phyloP scores from a whole-genome alignment of 1,140 invertebrate species.

The Agrilus planipennis region DNA sequence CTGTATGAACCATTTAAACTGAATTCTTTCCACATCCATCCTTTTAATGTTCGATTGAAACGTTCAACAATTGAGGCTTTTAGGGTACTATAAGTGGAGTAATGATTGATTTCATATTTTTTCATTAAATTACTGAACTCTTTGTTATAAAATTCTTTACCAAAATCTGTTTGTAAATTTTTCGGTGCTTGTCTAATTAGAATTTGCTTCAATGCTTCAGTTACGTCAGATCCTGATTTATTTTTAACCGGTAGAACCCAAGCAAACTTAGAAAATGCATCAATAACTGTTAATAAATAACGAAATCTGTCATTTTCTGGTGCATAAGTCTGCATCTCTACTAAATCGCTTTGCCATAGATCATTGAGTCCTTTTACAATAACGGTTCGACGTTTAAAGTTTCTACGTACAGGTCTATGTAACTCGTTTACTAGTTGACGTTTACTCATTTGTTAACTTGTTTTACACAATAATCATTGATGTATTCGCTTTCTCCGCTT shows the following conservation, averaged over 20 bases:
- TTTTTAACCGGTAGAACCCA: conserved; percentile 16
- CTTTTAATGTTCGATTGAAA: conserved; percentile 34
- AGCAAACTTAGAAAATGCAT: conserved; percentile 20
- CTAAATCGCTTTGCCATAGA: conserved; percentile 8
- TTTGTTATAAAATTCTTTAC: conserved; percentile 25
- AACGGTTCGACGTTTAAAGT: conserved; percentile 24
- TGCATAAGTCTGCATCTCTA: conserved; percentile 5
- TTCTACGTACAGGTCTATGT: conserved; percentile 25
- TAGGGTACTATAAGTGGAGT: conserved; percentile 23
- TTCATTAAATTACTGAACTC: conserved; percentile 20
- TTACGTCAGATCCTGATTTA: conserved; percentile 16
- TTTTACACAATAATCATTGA: too few species aligned
- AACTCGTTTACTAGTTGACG: conserved; percentile 25
- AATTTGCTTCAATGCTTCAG: conserved; percentile 13
- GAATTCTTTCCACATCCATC: conserved; percentile 29
- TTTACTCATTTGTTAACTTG: too few species aligned
- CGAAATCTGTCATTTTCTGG: conserved; percentile 13
- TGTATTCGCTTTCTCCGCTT: too few species aligned
- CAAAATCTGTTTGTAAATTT: conserved; percentile 25
- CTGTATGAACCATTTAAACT: conserved; percentile 24
- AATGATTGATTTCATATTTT: conserved; percentile 26
- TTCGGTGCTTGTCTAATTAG: conserved; percentile 6
- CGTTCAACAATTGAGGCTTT: conserved; percentile 35
- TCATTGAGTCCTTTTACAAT: conserved; percentile 20
- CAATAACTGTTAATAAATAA: conserved; percentile 19